Evolutionary conservation across 2,797 vertebrate species (phyloP).

Genomic region (Fratercula arctica): DNA sequence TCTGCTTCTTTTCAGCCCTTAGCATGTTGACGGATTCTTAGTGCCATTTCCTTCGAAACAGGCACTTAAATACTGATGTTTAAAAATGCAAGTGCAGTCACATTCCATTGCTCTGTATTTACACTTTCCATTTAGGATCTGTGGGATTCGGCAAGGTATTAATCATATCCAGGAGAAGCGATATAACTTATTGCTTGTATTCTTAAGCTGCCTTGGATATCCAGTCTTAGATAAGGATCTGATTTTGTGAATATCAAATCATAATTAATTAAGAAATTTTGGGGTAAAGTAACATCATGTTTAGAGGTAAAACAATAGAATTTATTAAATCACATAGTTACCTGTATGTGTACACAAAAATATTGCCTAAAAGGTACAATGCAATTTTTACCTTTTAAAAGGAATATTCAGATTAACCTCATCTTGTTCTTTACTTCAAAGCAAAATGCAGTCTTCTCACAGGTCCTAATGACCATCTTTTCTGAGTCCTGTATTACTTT

Average conservation of each 20-base stretch:
- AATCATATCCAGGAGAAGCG: background rate
- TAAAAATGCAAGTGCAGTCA: background rate
- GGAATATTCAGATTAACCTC: background rate
- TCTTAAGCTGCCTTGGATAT: background rate
- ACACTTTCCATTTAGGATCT: background rate
- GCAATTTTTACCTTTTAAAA: background rate
- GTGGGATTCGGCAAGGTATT: background rate
- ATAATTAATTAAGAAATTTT: background rate
- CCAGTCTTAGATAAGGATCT: background rate
- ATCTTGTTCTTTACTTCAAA: background rate
- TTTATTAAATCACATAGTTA: background rate
- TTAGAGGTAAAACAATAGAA: background rate
- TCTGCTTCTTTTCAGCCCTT: background rate
- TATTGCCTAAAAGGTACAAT: background rate
- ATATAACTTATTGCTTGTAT: background rate
- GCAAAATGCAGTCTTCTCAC: background rate
- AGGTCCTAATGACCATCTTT: background rate
- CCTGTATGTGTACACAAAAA: background rate
- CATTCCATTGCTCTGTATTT: background rate
- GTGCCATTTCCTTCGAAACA: background rate
- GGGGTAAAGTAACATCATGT: background rate
- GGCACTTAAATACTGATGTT: background rate
- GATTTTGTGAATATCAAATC: background rate
- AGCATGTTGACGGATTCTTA: background rate
- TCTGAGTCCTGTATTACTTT: background rate